phyloP scores from a whole-genome alignment of 2,113 vertebrate species.

The Perca schrenkii region DNA sequence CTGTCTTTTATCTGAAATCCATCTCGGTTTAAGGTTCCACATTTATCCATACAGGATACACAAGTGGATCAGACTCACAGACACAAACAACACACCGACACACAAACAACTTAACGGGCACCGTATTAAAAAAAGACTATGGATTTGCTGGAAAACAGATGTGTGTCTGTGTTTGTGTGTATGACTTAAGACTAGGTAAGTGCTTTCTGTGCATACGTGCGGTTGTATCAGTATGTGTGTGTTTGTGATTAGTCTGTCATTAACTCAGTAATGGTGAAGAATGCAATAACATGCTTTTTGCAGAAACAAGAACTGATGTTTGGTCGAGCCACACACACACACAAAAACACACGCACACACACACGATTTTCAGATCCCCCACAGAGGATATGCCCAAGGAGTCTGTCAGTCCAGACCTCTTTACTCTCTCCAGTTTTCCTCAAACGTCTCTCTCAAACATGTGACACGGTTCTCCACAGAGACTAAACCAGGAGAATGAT shows the following conservation, averaged over 20 bases:
- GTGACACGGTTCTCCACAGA: constrained; percentile 19
- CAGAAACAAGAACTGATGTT: constrained; percentile 48
- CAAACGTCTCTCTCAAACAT: constrained; percentile 13
- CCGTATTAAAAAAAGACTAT: constrained; percentile 32
- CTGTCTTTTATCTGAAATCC: background rate
- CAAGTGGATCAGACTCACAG: background rate
- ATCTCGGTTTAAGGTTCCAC: background rate
- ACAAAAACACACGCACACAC: constrained; percentile 26
- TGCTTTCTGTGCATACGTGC: constrained; percentile 9
- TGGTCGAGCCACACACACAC: constrained; percentile 1
- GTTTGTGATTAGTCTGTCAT: constrained; percentile 67
- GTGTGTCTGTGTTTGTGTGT: constrained; percentile 35
- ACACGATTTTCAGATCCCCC: constrained; percentile 39
- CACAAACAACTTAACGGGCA: constrained; percentile 9
- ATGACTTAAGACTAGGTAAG: background rate
- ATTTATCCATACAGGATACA: background rate
- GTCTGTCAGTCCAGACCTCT: constrained; percentile 26
- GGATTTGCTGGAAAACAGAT: constrained; percentile 63
- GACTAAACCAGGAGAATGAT: constrained; percentile 28
- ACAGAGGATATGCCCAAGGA: constrained; percentile 40
- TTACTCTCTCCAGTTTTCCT: constrained; percentile 16
- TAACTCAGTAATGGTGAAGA: constrained; percentile 51
- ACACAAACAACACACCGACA: constrained; percentile 12
- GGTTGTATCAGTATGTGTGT: constrained; percentile 32
- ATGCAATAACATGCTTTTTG: constrained; percentile 63